Percentiles rank a stretch among this genome's conserved stretches.
Conservation (phyloP, 2,888 invertebrate species). For the Oscheius sp. region DNA sequence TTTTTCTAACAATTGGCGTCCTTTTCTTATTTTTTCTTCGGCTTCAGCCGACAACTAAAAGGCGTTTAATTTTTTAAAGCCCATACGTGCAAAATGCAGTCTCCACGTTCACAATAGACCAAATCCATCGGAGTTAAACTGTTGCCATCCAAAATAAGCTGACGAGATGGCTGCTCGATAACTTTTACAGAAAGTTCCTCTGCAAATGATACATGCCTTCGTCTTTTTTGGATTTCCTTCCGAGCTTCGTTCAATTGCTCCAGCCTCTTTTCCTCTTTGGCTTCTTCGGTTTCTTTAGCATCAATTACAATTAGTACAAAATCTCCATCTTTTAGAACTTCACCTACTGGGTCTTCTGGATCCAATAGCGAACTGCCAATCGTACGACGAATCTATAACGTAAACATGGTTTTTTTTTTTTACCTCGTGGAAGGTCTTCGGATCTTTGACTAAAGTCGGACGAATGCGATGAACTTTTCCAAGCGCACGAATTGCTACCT, state of each 20-base stretch:
- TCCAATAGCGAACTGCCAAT: constrained; percentile 76
- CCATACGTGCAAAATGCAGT: constrained; percentile 75
- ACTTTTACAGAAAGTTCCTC: constrained; percentile 2
- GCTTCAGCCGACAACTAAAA: constrained; percentile 75
- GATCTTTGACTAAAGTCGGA: constrained; percentile 31
- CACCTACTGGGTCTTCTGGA: constrained; percentile 74
- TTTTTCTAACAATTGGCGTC: constrained; percentile 75
- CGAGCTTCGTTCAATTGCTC: constrained; percentile 36
- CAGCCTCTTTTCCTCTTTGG: constrained; percentile 43
- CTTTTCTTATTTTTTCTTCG: constrained; percentile 74
- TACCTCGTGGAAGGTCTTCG: constrained; percentile 32
- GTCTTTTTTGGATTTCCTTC: constrained; percentile 30
- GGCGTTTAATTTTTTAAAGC: neutral
- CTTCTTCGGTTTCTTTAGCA: constrained; percentile 45
- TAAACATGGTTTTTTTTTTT: neutral
- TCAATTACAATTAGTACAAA: constrained; percentile 74
- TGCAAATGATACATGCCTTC: constrained; percentile 8
- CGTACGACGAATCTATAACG: constrained; percentile 74
- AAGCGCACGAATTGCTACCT: constrained; percentile 48
- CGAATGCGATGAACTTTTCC: constrained; percentile 50
- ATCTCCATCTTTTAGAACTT: constrained; percentile 77
- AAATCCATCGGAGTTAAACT: constrained; percentile 76
- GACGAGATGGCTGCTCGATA: constrained; percentile 69
- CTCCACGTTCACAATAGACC: constrained; percentile 75
- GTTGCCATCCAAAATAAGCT: constrained; percentile 73